Base-by-base conservation (phyloP, 2,113 vertebrate species). In the Leptobrachium leishanense region DNA sequence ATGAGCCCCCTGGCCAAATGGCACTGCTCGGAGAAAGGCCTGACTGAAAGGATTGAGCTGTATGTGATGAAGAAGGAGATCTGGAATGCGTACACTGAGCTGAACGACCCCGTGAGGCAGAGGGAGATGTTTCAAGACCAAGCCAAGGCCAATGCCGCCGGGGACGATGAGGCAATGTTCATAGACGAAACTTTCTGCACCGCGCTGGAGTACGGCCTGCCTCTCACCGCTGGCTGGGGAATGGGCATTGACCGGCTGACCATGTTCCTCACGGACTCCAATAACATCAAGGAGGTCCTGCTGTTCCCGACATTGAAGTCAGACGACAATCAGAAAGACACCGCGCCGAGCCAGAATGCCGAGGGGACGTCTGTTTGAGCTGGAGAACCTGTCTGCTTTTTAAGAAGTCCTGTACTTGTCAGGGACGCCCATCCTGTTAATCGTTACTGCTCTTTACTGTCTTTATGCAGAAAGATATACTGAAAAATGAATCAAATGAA, bases 1-100 rank as follows among this genome's bases (percentile, higher is more conserved):
- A 99, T 99, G 98, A 99, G 98, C 83, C 98, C 98, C 0, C 84
- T 99, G 72, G 97, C 98, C 41, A 99, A 99, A 89, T 98, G 97
- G 97, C 98, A 99, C 87, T 91, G 98, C 81, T 89, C 91, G 12
- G 84, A 92, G 80, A 93, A 84, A 20, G 98, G 98, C 40, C 89
- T 99, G 54, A 99, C 98, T 0, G 98, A 99, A 87, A 97, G 98
- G n/a, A 99, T 99, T 63, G 98, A 99, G 84, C 96, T 99, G 0
- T 99, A 98, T 81, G 94, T 99, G 46, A 97, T 99, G 97, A 99
- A 95, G 89, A 99, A 99, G 85, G 98, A 99, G 85, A 86, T 99
- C 78, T 98, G 97, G 85, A 99, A 99, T 55, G 95, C 97, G 0
- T 99, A 99, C 86, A 99, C 98, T 0, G 98, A 99, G 89, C 85